Base-by-base conservation (phyloP, 2,113 vertebrate genomes). In the Felis catus region DNA sequence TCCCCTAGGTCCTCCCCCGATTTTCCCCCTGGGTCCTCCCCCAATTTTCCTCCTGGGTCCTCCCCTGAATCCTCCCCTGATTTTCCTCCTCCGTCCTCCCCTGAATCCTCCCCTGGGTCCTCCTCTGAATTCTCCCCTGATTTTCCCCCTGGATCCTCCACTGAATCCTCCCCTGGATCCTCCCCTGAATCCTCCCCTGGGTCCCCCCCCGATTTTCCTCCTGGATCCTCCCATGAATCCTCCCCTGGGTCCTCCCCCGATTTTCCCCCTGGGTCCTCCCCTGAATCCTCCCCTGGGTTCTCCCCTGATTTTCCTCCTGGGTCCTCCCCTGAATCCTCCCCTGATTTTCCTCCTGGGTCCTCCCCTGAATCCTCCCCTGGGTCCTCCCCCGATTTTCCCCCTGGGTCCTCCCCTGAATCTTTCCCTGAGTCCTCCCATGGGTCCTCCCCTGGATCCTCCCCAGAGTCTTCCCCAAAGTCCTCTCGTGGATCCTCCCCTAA, bases 231-330 rank as follows among this genome's bases (percentile, higher is more conserved):
- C n/a, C n/a, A n/a, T n/a, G n/a, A n/a, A n/a, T n/a, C n/a, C n/a
- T n/a, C 25, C 31, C 11, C 84, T 39, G 78, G 61, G 33, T 5
- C 25, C 78, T n/a, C 41, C 41, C 41, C 41, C 5, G 53, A 4
- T 5, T 41, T 13, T 16, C 3, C 5, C 1, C 41, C 41, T 41
- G 5, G n/a, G n/a, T n/a, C n/a, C n/a, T n/a, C n/a, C n/a, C 7
- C 84, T 39, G 78, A 61, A 39, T 5, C 31, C 78, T n/a, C 41
- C 41, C 41, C 41, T n/a, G n/a, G n/a, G n/a, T n/a, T n/a, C n/a
- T n/a, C n/a, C n/a, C n/a, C n/a, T n/a, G n/a, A n/a, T n/a, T n/a
- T n/a, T n/a, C n/a, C n/a, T n/a, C n/a, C n/a, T n/a, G n/a, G n/a
- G n/a, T n/a, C n/a, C n/a, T n/a, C n/a, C 21, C 11, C 85, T 41